Base-by-base conservation (phyloP, 2,113 vertebrate species). In the Erinaceus europaeus region DNA sequence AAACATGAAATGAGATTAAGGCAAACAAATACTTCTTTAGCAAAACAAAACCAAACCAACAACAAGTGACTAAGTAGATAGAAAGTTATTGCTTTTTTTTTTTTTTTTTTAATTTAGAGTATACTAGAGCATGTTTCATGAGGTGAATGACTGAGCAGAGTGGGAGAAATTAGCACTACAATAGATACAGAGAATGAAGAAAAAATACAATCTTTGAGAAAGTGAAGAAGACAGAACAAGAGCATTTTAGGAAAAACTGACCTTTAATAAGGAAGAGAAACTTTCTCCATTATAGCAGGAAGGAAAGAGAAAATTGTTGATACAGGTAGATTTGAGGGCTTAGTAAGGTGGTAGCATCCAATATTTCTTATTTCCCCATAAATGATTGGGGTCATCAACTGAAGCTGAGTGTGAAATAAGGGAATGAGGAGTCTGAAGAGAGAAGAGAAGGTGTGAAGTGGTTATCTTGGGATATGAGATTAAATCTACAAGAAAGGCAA, bases 191-290 rank as follows among this genome's bases (percentile, higher is more conserved):
- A 4, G 25, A 4, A 42, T 29, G 67, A 46, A 5, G 73, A 86
- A 64, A 86, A 57, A 11, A 89, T 86, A 84, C 5, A 18, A 17
- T 38, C 78, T 89, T 67, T 67, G 38, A 79, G 67, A 79, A 75
- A 40, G 9, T 53, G 18, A 69, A 82, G 9, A n/a, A 89, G 32
- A 32, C 9, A 32, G 17, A 84, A 65, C 7, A 40, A 78, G 21
- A 62, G 44, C n/a, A 40, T 48, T 25, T 62, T 38, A 84, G 40
- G 52, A 55, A 87, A 38, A 85, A 46, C 0, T 80, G 48, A 23
- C 73, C 10, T 62, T 72, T 57, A 40, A 48, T 13, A 20, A 5
- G 14, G n/a, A 72, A 88, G 67, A 71, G 29, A 77, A 27, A 11
- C 23, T 53, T 64, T 89, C 27, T 82, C 15, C 32, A 52, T 2